phyloP scores from a whole-genome alignment of 2,888 invertebrate species.

The Epistrophe grossulariae region DNA sequence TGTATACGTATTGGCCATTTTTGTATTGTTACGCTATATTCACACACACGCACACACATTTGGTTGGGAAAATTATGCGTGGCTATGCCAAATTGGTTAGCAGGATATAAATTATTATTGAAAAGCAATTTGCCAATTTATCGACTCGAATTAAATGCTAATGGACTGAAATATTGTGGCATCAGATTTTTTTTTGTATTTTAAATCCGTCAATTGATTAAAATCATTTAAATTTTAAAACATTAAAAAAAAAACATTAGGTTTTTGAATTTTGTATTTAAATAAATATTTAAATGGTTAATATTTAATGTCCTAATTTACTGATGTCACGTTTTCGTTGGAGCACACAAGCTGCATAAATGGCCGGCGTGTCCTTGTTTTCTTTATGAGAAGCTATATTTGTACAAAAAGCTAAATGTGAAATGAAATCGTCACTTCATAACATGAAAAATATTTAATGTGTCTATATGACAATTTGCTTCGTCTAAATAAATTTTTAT shows the following conservation, averaged over 20 bases:
- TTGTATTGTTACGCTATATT: slow-evolving; percentile 27
- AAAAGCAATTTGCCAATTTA: slow-evolving; percentile 30
- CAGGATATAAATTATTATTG: slow-evolving; percentile 42
- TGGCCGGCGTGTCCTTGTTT: too few relatives aligned
- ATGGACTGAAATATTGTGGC: slow-evolving; percentile 26
- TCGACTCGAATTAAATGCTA: slow-evolving; percentile 30
- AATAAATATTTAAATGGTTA: too few relatives aligned
- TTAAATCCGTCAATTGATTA: neutral
- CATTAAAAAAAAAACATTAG: neutral
- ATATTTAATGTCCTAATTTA: too few relatives aligned
- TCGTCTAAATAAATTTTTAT: too few relatives aligned
- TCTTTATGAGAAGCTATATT: too few relatives aligned
- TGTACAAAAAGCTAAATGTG: too few relatives aligned
- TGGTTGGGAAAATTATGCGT: slow-evolving; percentile 30
- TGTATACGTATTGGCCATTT: slow-evolving; percentile 44
- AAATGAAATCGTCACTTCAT: too few relatives aligned
- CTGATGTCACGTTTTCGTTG: too few relatives aligned
- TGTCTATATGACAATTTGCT: too few relatives aligned
- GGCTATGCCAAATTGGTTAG: slow-evolving; percentile 27
- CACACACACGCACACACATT: slow-evolving; percentile 27
- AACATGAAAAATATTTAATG: too few relatives aligned
- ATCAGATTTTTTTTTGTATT: neutral
- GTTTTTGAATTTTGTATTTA: neutral
- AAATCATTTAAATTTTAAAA: neutral
- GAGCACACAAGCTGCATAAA: too few relatives aligned